Evolutionary conservation across 2,113 vertebrate species (phyloP).

Genomic region (Cyanocitta stelleri): DNA sequence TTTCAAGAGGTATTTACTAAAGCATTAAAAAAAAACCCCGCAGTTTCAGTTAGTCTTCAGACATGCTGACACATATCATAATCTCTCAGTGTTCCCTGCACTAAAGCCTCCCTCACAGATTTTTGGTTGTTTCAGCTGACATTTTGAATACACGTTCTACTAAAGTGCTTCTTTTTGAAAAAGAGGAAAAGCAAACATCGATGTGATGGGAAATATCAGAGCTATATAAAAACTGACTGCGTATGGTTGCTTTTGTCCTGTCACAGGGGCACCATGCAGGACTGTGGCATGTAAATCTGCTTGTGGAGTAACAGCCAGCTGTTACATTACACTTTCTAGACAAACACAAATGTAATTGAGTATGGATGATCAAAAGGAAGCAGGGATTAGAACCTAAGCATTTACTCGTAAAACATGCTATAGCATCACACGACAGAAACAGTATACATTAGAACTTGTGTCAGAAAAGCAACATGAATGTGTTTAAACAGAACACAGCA

Average conservation of each 20-base stretch:
- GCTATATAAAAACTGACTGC: neutral
- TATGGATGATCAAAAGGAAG: neutral
- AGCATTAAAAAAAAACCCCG: neutral
- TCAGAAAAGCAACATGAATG: neutral
- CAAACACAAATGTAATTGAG: neutral
- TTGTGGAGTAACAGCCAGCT: neutral
- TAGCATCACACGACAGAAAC: rapidly evolving
- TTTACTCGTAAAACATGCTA: neutral
- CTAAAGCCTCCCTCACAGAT: neutral
- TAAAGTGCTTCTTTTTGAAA: neutral
- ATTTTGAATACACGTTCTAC: neutral
- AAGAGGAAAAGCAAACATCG: neutral
- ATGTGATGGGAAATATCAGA: neutral
- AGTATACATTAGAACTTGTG: neutral
- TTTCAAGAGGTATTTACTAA: neutral
- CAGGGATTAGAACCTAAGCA: neutral
- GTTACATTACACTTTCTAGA: neutral
- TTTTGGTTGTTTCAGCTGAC: neutral
- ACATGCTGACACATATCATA: neutral
- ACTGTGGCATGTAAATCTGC: neutral
- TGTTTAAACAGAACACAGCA: neutral
- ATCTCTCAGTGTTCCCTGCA: neutral
- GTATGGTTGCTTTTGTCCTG: neutral
- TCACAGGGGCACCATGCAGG: neutral
- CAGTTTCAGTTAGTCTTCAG: neutral